These are phyloP conservation scores for Neoseiulus cucumeris DNA, from an alignment of 1,140 invertebrate species.

Conservation along the genomic window DNA sequence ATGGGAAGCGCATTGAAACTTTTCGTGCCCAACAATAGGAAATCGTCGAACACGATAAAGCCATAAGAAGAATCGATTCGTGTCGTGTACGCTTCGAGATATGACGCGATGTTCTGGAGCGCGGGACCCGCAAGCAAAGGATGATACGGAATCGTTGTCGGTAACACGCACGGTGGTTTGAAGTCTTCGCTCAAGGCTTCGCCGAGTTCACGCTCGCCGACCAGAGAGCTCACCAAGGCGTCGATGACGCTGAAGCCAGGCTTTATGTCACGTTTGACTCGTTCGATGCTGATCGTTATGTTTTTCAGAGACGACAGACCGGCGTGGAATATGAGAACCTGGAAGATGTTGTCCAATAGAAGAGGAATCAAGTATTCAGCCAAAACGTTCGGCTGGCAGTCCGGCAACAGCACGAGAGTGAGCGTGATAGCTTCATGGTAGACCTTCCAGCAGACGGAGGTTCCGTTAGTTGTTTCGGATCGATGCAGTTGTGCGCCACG, in stretches of 20 bases:
- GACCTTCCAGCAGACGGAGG: slow-evolving; percentile 50
- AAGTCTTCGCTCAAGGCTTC: background rate
- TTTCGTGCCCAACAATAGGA: background rate
- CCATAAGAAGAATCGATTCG: background rate
- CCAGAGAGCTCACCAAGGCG: background rate
- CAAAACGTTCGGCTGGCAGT: background rate
- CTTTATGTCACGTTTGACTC: slow-evolving; percentile 10
- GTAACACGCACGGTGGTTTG: background rate
- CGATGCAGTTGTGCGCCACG: slow-evolving; percentile 40
- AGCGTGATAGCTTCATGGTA: slow-evolving; percentile 32
- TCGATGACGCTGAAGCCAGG: background rate
- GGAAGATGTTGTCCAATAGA: background rate
- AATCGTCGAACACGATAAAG: slow-evolving; percentile 5
- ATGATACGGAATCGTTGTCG: background rate
- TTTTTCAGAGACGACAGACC: slow-evolving; percentile 2
- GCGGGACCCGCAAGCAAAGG: background rate
- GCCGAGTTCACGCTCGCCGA: background rate
- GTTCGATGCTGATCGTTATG: slow-evolving; percentile 9
- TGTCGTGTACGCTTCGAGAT: slow-evolving; percentile 1
- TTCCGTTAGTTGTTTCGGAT: slow-evolving; percentile 42
- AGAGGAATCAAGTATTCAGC: background rate
- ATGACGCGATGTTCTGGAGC: background rate
- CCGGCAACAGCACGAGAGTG: background rate
- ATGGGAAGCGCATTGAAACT: slow-evolving; percentile 1
- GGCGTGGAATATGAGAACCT: background rate